phyloP scores from a whole-genome alignment of 2,113 vertebrate species.

The Tyto alba region DNA sequence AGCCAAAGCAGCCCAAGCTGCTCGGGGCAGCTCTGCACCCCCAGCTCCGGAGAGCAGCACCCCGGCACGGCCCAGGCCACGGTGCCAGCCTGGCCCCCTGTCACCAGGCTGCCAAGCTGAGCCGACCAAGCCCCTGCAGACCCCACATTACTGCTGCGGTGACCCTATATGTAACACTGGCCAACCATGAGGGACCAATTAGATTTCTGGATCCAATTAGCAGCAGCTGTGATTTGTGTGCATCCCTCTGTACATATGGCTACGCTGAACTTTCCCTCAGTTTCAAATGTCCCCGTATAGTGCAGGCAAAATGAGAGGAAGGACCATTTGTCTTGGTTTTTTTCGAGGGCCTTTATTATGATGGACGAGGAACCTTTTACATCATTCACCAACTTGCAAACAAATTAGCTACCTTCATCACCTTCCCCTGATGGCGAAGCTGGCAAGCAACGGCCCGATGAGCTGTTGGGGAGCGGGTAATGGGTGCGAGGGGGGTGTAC shows the following conservation, averaged over 20 bases:
- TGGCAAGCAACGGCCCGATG: not conserved
- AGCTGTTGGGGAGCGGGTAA: not conserved
- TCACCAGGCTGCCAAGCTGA: not conserved
- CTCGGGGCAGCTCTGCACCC: not conserved
- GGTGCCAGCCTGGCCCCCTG: not conserved
- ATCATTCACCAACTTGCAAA: conserved; percentile 53
- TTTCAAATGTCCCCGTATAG: conserved; percentile 5
- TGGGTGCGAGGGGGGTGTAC: not conserved
- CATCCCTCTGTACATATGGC: conserved; percentile 42
- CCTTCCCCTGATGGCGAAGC: conserved; percentile 13
- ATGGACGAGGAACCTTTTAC: conserved; percentile 59
- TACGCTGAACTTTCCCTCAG: conserved; percentile 42
- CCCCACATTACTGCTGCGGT: not conserved
- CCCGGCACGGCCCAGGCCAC: fast-evolving
- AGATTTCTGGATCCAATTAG: conserved; percentile 60
- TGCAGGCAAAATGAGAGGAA: not conserved
- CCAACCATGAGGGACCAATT: conserved; percentile 55
- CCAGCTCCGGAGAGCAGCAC: not conserved
- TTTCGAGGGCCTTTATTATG: conserved; percentile 32
- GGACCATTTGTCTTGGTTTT: conserved; percentile 27
- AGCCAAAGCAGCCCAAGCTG: not conserved
- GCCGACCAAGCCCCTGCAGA: fast-evolving
- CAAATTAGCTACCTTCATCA: conserved; percentile 57
- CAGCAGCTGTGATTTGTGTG: conserved; percentile 69
- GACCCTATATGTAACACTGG: not conserved